Base-by-base conservation (phyloP, 2,888 invertebrate species). In the Drosophila diplacantha region DNA sequence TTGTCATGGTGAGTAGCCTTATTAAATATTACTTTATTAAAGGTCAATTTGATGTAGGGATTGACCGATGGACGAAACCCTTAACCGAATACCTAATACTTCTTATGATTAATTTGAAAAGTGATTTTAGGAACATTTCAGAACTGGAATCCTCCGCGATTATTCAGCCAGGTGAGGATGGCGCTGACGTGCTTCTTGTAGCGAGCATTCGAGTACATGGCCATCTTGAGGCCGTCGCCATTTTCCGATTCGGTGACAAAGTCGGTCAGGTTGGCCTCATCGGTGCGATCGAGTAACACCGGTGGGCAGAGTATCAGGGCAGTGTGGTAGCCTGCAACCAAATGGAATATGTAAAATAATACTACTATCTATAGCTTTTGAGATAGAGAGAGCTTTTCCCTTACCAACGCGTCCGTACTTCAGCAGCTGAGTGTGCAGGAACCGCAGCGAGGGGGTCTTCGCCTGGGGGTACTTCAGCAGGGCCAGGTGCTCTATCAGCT, bases 151-250 rank as follows among this genome's bases (percentile, higher is more conserved):
- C 67, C 72, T 3, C 86, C 86, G 9, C 76, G 78, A 54, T 82
- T 77, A 34, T 81, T 69, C 12, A 86, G 43, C 81, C 83, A 86
- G 3, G 82, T 78, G 1, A 86, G 39, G 3, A 85, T 57, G 2
- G 71, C 59, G 50, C 78, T 75, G 35, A 82, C 67, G 43, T 85
- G 78, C 55, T 77, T 76, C 5, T 71, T 68, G 52, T 81, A 87
- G 5, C 85, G 59, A 0, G 73, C 54, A 59, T 77, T 83, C 0
- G 60, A 63, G 31, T 56, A 79, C 69, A 83, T 71, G 5, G 59
- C 53, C 26, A 68, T 61, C 59, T 73, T 76, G 2, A 80, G 69
- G 3, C 55, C 38, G 0, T 51, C 51, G 0, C 69, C 75, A 34
- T 60, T 64, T 0, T 71, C 68, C 6, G 67, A 47, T 6, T 77